A percentile compares a stretch with the other conserved stretches of the same genome.
Conservation (phyloP, 2,113 vertebrate genomes). For the Brienomyrus brachyistius region DNA sequence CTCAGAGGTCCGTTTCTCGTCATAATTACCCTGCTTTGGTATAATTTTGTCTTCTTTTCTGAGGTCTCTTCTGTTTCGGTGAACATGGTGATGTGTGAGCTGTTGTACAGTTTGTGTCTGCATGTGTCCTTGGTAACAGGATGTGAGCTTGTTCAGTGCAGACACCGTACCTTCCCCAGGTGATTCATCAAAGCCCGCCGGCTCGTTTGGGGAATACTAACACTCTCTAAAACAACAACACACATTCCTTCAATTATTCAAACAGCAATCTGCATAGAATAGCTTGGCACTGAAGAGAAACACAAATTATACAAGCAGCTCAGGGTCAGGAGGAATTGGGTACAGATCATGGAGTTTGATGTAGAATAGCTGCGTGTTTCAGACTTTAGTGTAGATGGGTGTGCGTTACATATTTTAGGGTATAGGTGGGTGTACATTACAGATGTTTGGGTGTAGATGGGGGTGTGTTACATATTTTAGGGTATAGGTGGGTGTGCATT, state of each 20-base stretch:
- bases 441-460: background rate
- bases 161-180: constrained; percentile 8
- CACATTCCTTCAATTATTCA: constrained; percentile 21
- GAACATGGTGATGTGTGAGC: background rate
- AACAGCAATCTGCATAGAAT: constrained; percentile 11
- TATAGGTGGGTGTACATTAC: background rate
- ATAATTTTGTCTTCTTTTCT: background rate
- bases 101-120: background rate
- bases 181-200: constrained; percentile 22
- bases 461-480: no score
- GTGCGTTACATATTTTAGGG: background rate
- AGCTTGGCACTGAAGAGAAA: background rate
- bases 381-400: background rate
- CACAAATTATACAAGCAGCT: background rate
- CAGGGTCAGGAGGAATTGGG: background rate
- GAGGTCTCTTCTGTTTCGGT: background rate
- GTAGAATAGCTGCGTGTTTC: background rate
- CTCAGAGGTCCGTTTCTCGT: background rate
- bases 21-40: background rate
- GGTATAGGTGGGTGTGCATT: no score
- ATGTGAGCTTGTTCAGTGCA: constrained; percentile 7
- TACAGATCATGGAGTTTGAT: background rate
- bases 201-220: constrained; percentile 15
- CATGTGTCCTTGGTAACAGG: constrained; percentile 8
- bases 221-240: constrained; percentile 21